Evolutionary conservation across 2,888 invertebrate genomes (phyloP), one percentile per base, ranked within the genome.

Genomic region (Furcula furcula): DNA sequence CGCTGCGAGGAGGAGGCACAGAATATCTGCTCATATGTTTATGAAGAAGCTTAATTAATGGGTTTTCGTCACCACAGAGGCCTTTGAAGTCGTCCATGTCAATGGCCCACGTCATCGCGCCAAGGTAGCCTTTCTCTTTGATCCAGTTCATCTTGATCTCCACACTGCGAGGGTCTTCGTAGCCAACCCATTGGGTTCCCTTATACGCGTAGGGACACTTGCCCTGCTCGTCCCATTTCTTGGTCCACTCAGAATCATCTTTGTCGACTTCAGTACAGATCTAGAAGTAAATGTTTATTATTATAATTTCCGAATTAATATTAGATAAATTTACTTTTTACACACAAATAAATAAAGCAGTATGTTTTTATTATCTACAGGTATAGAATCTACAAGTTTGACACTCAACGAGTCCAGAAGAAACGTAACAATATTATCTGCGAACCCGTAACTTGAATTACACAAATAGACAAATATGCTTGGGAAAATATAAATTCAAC

Each of bases 31-130:
- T 91, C 94, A 97, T 94, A 57, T 92, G 93, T 13, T 92, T 90
- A 59, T 94, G 80, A 29, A 97, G 82, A 31, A 95, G 90, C 41
- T 93, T 92, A 46, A 94, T 93, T 6, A 97, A 79, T 0, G 93
- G 91, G 72, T 97, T 95, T 60, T 91, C 91, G 0, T 91, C 90
- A 0, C 97, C 97, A 60, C 97, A 97, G 1, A 95, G 69, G 0
- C 96, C 96, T 37, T 91, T 91, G 71, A 96, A 97, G 73, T 97
- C 97, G 40, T 97, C 97, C 96, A 97, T 96, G 54, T 95, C 95
- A 28, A 97, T 93, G 13, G 97, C 97, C 97, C 97, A 97, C 10
- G 93, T 94, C 97, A 97, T 97, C 0, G 95, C 96, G 0, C 97
- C 97, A 0, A 93, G 93, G 51, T 86, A 86, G 0, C 96, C 95